Percentiles rank a stretch among this genome's conserved stretches.
Conservation (phyloP, 2,888 invertebrate genomes). For the Caenorhabditis sinica region DNA sequence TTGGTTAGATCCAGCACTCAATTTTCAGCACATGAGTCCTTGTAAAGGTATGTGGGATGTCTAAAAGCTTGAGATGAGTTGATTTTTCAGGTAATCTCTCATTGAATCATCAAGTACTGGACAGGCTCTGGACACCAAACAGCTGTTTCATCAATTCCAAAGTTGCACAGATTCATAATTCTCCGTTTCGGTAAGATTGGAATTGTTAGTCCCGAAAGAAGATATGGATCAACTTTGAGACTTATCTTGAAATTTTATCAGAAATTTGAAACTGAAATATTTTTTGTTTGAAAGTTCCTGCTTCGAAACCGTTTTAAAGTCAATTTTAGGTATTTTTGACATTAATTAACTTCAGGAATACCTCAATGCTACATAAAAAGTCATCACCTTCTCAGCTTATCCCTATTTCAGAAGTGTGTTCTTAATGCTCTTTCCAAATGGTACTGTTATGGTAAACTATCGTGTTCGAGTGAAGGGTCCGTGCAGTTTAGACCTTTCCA, state of each 20-base stretch:
- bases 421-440: conserved; percentile 79
- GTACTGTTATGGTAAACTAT: conserved; percentile 79
- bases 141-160: conserved; percentile 80
- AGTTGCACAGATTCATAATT: conserved; percentile 77
- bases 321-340: no score
- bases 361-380: no score
- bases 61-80: background rate
- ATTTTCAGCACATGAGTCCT: conserved; percentile 74
- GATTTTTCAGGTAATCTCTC: conserved; percentile 75
- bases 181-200: conserved; percentile 71
- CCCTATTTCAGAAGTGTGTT: conserved; percentile 75
- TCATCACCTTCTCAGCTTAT: no score
- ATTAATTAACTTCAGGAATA: no score
- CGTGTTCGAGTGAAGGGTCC: conserved; percentile 77
- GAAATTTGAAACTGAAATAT: background rate
- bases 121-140: conserved; percentile 81
- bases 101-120: conserved; percentile 75
- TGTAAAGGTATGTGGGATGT: conserved; percentile 67
- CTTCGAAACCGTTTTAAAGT: no score
- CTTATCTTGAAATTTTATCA: background rate
- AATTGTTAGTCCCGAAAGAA: background rate
- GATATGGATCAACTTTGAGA: background rate
- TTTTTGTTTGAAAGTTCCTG: no score
- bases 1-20: conserved; percentile 77
- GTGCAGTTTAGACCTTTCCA: conserved; percentile 73